These are phyloP conservation scores for Ceratoteleas bidentatus DNA, from an alignment of 1,140 invertebrate genomes.

Conservation along the genomic window DNA sequence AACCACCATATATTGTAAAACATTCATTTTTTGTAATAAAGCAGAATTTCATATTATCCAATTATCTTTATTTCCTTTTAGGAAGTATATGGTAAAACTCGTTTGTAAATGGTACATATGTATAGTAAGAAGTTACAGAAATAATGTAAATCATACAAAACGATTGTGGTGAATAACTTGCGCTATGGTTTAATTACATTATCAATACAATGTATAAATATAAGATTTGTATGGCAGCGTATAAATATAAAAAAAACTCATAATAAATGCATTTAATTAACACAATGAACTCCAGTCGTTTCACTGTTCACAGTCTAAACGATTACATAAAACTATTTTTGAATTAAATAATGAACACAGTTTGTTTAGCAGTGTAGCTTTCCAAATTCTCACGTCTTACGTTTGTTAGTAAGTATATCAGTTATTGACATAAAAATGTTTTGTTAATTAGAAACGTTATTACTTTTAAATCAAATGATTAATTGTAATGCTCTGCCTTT, in stretches of 20 bases:
- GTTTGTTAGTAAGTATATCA: background rate
- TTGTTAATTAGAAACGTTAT: background rate
- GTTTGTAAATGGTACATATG: no score
- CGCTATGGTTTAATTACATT: background rate
- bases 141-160: background rate
- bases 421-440: background rate
- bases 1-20: conserved; percentile 76
- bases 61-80: background rate
- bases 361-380: no score
- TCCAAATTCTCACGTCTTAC: background rate
- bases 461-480: background rate
- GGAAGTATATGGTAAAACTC: background rate
- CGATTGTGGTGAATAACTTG: no score
- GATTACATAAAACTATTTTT: no score
- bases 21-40: conserved; percentile 79
- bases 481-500: conserved; percentile 58
- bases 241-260: no score
- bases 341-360: no score
- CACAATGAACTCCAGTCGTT: no score
- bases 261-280: no score
- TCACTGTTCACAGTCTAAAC: no score
- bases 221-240: no score
- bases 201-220: background rate
- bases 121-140: background rate
- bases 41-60: conserved; percentile 73